Base-by-base conservation (phyloP, 2,797 vertebrate species). In the Pagetopsis macropterus region DNA sequence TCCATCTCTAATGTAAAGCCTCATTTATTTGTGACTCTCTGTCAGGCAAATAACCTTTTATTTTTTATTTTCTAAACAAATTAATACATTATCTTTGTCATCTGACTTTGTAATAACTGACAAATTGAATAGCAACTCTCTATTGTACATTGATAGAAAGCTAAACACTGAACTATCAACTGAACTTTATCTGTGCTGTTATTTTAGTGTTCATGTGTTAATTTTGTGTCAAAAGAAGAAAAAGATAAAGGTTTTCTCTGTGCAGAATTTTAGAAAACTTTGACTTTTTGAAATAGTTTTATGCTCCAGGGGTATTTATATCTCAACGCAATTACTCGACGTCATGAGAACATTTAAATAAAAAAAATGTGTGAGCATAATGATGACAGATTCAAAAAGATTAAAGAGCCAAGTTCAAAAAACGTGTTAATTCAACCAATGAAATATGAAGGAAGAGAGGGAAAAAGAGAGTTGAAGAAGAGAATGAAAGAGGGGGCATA, bases 21-120 rank as follows among this genome's bases (percentile, higher is more conserved):
- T 74, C 43, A 75, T 86, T 78, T 78, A 58, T 84, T 78, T 72
- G 45, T 4, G 57, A 64, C 71, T 66, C 14, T 49, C 40, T 50
- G 68, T 75, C 56, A 51, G 49, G 60, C 49, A 72, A 70, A 81
- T 72, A 5, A 31, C 50, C 49, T 72, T 73, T 19, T 78, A 33
- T 66, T 72, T 70, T 72, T 17, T 78, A 40, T 70, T 72, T 75
- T 57, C 14, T 5, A 43, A 68, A 63, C 21, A 19, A 33, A 55
- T 65, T 66, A 54, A 51, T 37, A 52, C 12, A 41, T 8, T 81
- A 49, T 83, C 31, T 72, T 21, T 69, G 51, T 33, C 50, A 61
- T 64, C 44, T 14, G 37, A 71, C 43, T 74, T 59, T 19, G 31
- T 3, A n/a, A 19, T 56, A 72, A 77, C 44, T 78, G 9, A 14